A percentile compares a stretch with the other conserved stretches of the same genome.
These are phyloP conservation scores for Junco hyemalis DNA, from an alignment of 2,113 vertebrate genomes.

Conservation along the genomic window DNA sequence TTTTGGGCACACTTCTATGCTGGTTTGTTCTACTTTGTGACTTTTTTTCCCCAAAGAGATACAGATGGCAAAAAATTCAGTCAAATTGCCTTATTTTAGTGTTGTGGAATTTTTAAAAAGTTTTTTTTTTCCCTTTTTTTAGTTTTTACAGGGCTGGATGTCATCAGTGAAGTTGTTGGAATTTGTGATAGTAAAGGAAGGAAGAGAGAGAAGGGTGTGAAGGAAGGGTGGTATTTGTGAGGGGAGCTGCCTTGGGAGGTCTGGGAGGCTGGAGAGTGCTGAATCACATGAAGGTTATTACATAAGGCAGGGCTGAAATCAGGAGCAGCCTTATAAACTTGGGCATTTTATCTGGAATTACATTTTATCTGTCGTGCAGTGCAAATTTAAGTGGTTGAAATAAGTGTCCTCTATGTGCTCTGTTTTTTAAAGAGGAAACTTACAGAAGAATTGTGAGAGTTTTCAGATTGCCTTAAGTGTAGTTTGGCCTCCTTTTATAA, in stretches of 20 bases:
- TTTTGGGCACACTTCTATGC: background rate
- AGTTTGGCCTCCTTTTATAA: background rate
- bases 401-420: background rate
- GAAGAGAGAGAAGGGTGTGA: background rate
- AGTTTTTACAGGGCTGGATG: background rate
- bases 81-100: background rate
- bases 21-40: background rate
- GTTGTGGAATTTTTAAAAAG: background rate
- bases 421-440: background rate
- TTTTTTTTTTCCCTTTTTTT: background rate
- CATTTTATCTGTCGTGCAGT: background rate
- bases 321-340: background rate
- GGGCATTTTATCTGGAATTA: background rate
- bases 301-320: conserved; percentile 2
- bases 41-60: background rate
- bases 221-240: background rate
- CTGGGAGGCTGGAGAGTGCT: background rate
- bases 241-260: background rate
- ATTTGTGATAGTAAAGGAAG: background rate
- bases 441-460: background rate
- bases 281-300: conserved; percentile 5
- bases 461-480: background rate
- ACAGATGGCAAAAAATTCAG: background rate
- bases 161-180: background rate
- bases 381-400: background rate